Evolutionary conservation across 2,888 invertebrate genomes (phyloP).

Genomic region (Pristionchus mayeri): DNA sequence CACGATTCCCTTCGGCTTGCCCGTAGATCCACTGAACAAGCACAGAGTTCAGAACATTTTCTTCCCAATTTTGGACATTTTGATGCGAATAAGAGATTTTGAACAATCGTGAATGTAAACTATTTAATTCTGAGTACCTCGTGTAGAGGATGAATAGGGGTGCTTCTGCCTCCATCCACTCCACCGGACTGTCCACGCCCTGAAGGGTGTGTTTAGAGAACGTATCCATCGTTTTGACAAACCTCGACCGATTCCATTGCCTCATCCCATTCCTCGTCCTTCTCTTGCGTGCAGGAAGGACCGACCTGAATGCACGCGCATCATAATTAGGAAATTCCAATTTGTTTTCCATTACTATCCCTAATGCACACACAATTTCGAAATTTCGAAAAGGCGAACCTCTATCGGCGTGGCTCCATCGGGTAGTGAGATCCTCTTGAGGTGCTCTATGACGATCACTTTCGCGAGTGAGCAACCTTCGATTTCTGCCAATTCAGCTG

Average conservation of each 20-base stretch:
- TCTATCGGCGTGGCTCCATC: constrained; percentile 56
- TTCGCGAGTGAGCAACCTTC: constrained; percentile 85
- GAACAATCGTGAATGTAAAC: too few species aligned
- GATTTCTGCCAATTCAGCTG: constrained; percentile 50
- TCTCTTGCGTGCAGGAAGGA: neutral
- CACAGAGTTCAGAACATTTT: too few species aligned
- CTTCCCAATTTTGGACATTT: too few species aligned
- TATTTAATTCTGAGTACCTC: constrained; percentile 54
- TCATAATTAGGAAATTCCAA: too few species aligned
- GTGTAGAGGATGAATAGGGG: constrained; percentile 96
- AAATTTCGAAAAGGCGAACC: too few species aligned
- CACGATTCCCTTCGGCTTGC: constrained; percentile 96
- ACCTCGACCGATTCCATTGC: constrained; percentile 15
- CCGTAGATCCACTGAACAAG: constrained; percentile 87
- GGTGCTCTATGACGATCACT: constrained; percentile 91
- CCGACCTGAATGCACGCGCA: neutral
- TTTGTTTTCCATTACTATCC: neutral
- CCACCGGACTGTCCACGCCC: constrained; percentile 88
- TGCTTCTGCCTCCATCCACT: constrained; percentile 96
- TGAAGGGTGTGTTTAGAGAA: neutral
- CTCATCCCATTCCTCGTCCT: constrained; percentile 16
- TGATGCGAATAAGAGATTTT: too few species aligned
- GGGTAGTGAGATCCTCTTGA: constrained; percentile 82
- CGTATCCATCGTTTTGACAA: too few species aligned
- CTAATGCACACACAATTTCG: constrained; percentile 53